Evolutionary conservation across 2,113 vertebrate species (phyloP).

Genomic region (Agapornis roseicollis): DNA sequence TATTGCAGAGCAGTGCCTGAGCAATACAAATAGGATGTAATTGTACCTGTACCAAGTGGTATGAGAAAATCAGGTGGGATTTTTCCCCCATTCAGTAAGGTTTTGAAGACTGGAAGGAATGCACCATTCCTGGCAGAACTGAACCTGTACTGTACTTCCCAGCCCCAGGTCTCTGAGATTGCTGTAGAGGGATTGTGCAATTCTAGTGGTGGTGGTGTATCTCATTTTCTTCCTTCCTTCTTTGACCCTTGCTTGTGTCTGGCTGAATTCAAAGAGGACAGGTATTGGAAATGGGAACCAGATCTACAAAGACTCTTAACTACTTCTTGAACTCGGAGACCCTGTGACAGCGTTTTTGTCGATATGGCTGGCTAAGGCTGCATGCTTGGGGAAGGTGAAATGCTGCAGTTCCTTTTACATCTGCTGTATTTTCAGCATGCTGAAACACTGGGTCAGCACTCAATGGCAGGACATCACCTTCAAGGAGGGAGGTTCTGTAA

Average conservation of each 20-base stretch:
- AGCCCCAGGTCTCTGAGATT: background rate
- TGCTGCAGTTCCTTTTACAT: background rate
- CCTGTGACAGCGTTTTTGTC: background rate
- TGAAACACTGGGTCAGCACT: background rate
- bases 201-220: background rate
- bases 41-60: background rate
- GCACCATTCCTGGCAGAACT: background rate
- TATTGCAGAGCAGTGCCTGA: background rate
- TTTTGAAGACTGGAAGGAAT: background rate
- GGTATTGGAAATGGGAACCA: background rate
- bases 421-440: background rate
- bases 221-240: background rate
- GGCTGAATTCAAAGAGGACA: background rate
- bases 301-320: background rate
- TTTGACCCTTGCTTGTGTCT: background rate
- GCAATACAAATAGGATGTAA: background rate
- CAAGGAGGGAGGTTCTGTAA: background rate
- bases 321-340: background rate
- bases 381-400: background rate
- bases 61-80: background rate
- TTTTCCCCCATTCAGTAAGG: background rate
- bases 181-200: background rate
- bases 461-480: background rate
- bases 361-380: background rate
- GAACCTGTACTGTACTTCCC: background rate